A percentile compares a stretch with the other conserved stretches of the same genome.
Conservation (phyloP, 2,797 vertebrate species). For the Acrocephalus scirpaceus region DNA sequence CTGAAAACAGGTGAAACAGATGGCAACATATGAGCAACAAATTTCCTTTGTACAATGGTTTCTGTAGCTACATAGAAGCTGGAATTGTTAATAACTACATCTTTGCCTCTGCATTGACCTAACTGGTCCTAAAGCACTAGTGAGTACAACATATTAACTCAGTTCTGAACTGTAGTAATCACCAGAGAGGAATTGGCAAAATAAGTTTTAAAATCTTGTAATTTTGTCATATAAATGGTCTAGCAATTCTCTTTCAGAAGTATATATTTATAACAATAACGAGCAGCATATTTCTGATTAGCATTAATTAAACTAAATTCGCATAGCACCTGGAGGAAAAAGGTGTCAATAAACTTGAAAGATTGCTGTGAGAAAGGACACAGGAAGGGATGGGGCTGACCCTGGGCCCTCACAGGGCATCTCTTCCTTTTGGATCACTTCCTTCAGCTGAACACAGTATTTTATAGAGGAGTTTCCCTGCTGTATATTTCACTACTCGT, state of each 20-base stretch:
- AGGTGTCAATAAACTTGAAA: not conserved
- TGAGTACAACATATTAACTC: not conserved
- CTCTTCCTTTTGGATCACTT: not conserved
- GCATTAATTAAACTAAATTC: not conserved
- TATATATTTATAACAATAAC: not conserved
- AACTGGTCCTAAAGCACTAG: not conserved
- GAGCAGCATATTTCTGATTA: not conserved
- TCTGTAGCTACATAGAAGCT: not conserved
- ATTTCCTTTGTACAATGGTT: not conserved
- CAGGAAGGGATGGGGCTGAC: not conserved
- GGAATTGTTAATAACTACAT: not conserved
- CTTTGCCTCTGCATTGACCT: not conserved
- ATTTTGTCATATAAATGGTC: not conserved
- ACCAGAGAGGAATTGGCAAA: not conserved
- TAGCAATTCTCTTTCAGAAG: not conserved
- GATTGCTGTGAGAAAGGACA: not conserved
- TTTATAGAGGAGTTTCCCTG: not conserved
- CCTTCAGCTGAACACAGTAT: not conserved
- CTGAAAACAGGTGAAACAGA: not conserved
- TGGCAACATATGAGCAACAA: not conserved
- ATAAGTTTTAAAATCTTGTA: not conserved
- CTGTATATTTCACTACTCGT: not conserved
- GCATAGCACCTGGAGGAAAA: not conserved
- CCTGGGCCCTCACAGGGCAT: not conserved
- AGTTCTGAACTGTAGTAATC: not conserved